Conservation (phyloP, 2,888 invertebrate species). For the Steinernema hermaphroditum region DNA sequence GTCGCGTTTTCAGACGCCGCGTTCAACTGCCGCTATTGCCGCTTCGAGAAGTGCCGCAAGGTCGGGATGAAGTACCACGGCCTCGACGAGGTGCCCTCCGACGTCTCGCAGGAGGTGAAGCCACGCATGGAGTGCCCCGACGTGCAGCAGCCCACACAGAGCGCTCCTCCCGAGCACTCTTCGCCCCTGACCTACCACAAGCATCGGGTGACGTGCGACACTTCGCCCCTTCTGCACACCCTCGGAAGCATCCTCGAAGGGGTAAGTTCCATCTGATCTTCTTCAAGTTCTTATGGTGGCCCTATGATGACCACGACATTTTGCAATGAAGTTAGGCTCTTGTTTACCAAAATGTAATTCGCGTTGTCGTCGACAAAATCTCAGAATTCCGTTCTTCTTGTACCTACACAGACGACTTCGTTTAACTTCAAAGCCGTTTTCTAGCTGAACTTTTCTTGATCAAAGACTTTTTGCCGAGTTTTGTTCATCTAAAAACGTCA, state of each 20-base stretch:
- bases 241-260: conserved; percentile 7
- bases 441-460: too few species aligned
- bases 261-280: background rate
- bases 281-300: too few species aligned
- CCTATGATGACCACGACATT: too few species aligned
- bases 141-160: background rate
- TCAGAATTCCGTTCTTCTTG: too few species aligned
- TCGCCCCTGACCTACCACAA: background rate
- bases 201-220: background rate
- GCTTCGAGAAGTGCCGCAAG: conserved; percentile 3
- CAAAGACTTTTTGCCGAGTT: too few species aligned
- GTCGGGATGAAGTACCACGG: background rate
- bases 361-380: too few species aligned
- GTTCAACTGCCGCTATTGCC: background rate
- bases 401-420: too few species aligned
- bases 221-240: background rate
- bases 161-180: background rate
- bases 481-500: too few species aligned
- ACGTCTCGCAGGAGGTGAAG: background rate
- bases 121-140: conserved; percentile 1
- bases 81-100: conserved; percentile 1
- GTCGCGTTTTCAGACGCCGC: background rate
- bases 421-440: too few species aligned
- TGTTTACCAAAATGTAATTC: too few species aligned
- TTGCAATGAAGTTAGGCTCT: too few species aligned